These are phyloP conservation scores for Pithys albifrons DNA, from an alignment of 2,113 vertebrate genomes.

Conservation along the genomic window DNA sequence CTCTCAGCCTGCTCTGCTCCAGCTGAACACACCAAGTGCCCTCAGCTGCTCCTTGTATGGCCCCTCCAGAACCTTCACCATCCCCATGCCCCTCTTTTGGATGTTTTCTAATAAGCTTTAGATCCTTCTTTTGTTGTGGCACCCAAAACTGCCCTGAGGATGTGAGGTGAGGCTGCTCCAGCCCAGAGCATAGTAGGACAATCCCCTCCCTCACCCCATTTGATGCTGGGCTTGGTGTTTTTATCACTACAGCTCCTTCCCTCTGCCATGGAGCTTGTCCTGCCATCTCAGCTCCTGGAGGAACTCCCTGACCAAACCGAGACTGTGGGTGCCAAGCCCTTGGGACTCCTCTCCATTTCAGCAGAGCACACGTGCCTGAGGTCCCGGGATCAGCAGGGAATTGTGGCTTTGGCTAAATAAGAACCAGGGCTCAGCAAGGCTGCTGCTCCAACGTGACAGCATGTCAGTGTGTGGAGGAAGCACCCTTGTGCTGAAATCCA, in stretches of 20 bases:
- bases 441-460: not conserved
- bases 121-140: not conserved
- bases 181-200: not conserved
- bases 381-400: not conserved
- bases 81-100: not conserved
- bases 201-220: not conserved
- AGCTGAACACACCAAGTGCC: not conserved
- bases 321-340: not conserved
- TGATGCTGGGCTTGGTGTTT: not conserved
- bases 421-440: not conserved
- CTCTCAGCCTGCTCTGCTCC: not conserved
- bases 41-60: not conserved
- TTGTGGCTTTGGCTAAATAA: not conserved
- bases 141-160: not conserved
- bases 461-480: not conserved
- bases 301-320: not conserved
- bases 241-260: not conserved
- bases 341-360: not conserved
- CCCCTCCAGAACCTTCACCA: not conserved
- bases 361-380: not conserved
- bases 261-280: not conserved
- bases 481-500: not conserved
- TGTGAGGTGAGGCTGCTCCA: accelerated
- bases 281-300: not conserved
- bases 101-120: not conserved